phyloP scores from a whole-genome alignment of 2,888 invertebrate genomes.

The Ernsta delagoae region DNA sequence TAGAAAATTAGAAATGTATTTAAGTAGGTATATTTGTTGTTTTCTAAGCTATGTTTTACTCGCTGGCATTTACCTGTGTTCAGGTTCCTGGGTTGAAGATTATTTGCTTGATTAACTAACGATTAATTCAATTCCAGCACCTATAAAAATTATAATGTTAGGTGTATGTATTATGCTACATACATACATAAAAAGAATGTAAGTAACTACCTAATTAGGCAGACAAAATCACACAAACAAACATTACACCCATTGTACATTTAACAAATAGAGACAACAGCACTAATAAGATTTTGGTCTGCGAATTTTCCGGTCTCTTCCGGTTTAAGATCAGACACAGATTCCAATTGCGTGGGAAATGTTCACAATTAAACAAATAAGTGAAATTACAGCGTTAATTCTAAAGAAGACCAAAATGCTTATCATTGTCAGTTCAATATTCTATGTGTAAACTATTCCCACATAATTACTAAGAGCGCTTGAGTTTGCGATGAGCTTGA shows the following conservation, averaged over 20 bases:
- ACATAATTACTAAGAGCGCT: conserved; percentile 45
- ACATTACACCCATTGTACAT: neutral
- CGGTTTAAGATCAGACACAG: neutral
- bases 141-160: too few species aligned
- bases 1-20: too few species aligned
- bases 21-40: too few species aligned
- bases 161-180: too few species aligned
- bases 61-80: too few species aligned
- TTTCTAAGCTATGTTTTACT: too few species aligned
- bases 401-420: conserved; percentile 16
- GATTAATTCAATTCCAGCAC: too few species aligned
- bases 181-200: too few species aligned
- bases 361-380: conserved; percentile 18
- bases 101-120: too few species aligned
- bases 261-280: neutral
- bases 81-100: too few species aligned
- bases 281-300: neutral
- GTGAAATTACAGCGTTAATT: conserved; percentile 17
- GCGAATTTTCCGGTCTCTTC: neutral
- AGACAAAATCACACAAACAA: too few species aligned
- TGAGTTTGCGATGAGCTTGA: conserved; percentile 41
- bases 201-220: too few species aligned
- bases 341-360: conserved; percentile 15
- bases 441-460: conserved; percentile 42
- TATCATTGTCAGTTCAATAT: conserved; percentile 17